Percentiles rank a stretch among this genome's conserved stretches.
These are phyloP conservation scores for Ommatoiulus sabulosus DNA, from an alignment of 2,888 invertebrate species.

Conservation along the genomic window DNA sequence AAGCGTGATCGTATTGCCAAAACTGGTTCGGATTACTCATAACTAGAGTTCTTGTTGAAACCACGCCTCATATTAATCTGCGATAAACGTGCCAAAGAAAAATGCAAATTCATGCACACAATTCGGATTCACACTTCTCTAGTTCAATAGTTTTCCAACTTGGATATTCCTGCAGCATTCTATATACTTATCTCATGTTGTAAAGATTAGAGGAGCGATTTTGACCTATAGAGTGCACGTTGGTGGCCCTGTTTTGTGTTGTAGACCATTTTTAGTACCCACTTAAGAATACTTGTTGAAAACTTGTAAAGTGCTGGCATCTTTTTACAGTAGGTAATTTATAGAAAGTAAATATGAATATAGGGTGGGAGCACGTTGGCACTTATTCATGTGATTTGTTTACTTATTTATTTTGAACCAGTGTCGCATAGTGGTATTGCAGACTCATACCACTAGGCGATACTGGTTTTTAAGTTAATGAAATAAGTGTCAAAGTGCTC, in stretches of 20 bases:
- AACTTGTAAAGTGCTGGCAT: not conserved
- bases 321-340: not conserved
- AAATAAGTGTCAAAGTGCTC: too few relatives aligned
- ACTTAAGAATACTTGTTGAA: not conserved
- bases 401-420: too few relatives aligned
- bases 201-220: conserved; percentile 4
- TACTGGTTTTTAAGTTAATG: too few relatives aligned
- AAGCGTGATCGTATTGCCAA: conserved; percentile 18
- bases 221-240: not conserved
- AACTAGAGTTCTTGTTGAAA: not conserved
- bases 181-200: conserved; percentile 24
- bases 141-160: not conserved
- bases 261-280: not conserved
- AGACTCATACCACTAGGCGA: too few relatives aligned
- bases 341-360: too few relatives aligned
- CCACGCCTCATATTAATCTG: not conserved
- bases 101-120: not conserved
- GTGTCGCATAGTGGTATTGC: too few relatives aligned
- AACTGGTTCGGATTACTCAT: conserved; percentile 30
- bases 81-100: not conserved
- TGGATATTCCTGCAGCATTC: not conserved
- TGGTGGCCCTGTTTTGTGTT: not conserved
- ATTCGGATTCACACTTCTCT: conserved; percentile 4
- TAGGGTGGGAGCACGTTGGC: too few relatives aligned
- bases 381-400: too few relatives aligned